These are phyloP conservation scores for Yponomeuta evonymella DNA, from an alignment of 2,888 invertebrate genomes.

Conservation along the genomic window DNA sequence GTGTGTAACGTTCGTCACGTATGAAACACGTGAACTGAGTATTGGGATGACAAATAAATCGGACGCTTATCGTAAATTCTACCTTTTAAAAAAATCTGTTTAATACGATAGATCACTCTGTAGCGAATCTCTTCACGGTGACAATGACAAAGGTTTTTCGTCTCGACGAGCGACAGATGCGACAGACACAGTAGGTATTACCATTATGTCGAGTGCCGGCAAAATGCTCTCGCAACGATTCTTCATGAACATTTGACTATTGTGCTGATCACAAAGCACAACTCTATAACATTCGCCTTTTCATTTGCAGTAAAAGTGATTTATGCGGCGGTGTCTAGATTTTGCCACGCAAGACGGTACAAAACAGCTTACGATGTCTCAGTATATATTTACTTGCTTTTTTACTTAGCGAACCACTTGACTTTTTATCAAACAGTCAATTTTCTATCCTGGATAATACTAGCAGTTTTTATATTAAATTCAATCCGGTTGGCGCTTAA, in stretches of 20 bases:
- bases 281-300: neutral
- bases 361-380: too few relatives aligned
- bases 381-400: too few relatives aligned
- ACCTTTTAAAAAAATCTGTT: neutral
- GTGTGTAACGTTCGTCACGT: constrained; percentile 21
- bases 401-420: too few relatives aligned
- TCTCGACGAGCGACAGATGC: neutral
- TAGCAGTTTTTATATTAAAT: too few relatives aligned
- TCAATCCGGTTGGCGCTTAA: too few relatives aligned
- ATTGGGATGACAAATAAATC: constrained; percentile 17
- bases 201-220: neutral
- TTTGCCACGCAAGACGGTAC: too few relatives aligned
- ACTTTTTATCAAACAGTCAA: too few relatives aligned
- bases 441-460: too few relatives aligned
- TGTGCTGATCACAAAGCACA: constrained; percentile 2
- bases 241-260: neutral
- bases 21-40: constrained; percentile 19
- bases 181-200: neutral
- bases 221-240: neutral
- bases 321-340: too few relatives aligned
- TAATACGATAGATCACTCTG: neutral
- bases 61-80: neutral
- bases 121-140: neutral
- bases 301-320: neutral
- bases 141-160: neutral